Percentiles rank a stretch among this genome's conserved stretches.
These are phyloP conservation scores for Leptinotarsa haldemani DNA, from an alignment of 2,888 invertebrate genomes.

Conservation along the genomic window DNA sequence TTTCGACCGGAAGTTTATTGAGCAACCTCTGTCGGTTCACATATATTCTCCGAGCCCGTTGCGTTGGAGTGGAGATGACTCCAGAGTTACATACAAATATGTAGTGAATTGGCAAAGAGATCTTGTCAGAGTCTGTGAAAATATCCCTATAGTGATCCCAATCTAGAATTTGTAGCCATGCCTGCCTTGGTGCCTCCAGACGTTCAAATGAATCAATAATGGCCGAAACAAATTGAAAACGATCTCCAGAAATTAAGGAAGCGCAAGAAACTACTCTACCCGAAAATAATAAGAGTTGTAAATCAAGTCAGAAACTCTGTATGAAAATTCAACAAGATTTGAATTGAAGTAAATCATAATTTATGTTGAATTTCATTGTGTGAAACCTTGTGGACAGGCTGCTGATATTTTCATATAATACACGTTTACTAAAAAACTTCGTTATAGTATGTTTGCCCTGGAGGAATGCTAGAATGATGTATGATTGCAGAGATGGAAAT, in stretches of 20 bases:
- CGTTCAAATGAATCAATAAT: constrained; percentile 97
- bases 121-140: constrained; percentile 98
- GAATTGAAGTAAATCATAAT: constrained; percentile 39
- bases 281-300: constrained; percentile 95
- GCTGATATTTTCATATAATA: constrained; percentile 46
- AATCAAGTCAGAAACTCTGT: constrained; percentile 10
- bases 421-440: constrained; percentile 44
- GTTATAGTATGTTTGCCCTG: constrained; percentile 27
- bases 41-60: too few species aligned
- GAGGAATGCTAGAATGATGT: constrained; percentile 26
- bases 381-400: constrained; percentile 38
- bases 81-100: constrained; percentile 99
- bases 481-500: constrained; percentile 37
- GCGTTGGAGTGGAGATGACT: constrained; percentile 58
- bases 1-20: too few species aligned
- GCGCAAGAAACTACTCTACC: constrained; percentile 97
- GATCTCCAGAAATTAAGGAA: constrained; percentile 96
- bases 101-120: constrained; percentile 99
- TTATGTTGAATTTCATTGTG: constrained; percentile 45
- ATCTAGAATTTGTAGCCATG: constrained; percentile 98
- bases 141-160: constrained; percentile 99
- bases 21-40: too few species aligned
- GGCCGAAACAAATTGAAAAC: constrained; percentile 96
- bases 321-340: constrained; percentile 32
- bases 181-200: constrained; percentile 98